Base-by-base conservation (phyloP, 1,140 invertebrate genomes). In the Platorchestia sp. region DNA sequence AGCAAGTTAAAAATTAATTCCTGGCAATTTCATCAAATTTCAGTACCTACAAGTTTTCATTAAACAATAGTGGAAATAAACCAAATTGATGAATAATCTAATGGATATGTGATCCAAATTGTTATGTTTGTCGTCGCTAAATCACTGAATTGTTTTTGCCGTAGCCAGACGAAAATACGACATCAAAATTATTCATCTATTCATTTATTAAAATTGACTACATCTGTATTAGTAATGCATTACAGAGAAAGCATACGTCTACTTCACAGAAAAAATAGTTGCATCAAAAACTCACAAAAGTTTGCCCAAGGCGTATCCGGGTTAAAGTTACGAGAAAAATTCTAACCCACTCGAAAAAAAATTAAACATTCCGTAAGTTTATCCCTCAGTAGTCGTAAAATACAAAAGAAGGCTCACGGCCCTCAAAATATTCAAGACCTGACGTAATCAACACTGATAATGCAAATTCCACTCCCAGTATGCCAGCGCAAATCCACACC, bases 401-500 rank as follows among this genome's bases (percentile, higher is more conserved):
- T 75, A 22, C 27, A 75, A 22, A 75, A 75, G 59, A 14, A 75
- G 7, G 27, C 1, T 36, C 27, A 75, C 10, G 10, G 14, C 59
- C 7, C 59, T 36, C 59, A 75, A 75, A 75, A 75, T 75, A 27
- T 19, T 1, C 7, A 3, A 14, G 3, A 75, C 14, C 27, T 51
- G 36, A 27, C 14, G 36, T 36, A 22, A 36, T 75, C 1, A 36
- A 14, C 27, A 75, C 27, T 3, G 36, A 10, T 36, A 75, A 22
- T 75, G 36, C 59, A 10, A 19, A 14, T 75, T 3, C 59, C n/a
- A n/a, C n/a, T n/a, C n/a, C n/a, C n/a, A n/a, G n/a, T n/a, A n/a
- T n/a, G n/a, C n/a, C n/a, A n/a, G n/a, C n/a, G 36, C 59, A 10
- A 19, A 14, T 75, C 10, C 59, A 16, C 51, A 97, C 97, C 96